Evolutionary conservation across 2,888 invertebrate species (phyloP).

Genomic region (Thysanoteuthis rhombus): DNA sequence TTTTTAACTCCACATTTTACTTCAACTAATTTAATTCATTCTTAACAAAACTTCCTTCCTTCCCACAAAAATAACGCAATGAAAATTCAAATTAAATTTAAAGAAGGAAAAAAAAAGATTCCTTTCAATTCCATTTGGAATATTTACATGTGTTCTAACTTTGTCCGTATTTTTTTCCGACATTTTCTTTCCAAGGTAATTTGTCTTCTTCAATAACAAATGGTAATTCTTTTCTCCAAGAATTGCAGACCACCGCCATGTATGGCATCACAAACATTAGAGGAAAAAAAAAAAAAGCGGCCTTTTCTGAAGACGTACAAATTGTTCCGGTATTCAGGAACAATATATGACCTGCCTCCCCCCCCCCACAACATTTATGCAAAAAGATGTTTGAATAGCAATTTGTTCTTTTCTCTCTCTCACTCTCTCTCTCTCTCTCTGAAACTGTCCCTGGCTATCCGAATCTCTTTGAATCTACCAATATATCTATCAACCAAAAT

Average conservation of each 20-base stretch:
- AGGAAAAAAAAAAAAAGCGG: neutral
- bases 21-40: neutral
- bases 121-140: neutral
- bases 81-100: neutral
- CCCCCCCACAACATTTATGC: neutral
- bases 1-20: neutral
- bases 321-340: neutral
- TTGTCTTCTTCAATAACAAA: neutral
- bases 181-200: neutral
- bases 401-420: neutral
- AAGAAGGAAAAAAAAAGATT: neutral
- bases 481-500: too few relatives aligned
- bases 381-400: neutral
- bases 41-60: neutral
- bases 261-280: neutral
- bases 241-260: neutral
- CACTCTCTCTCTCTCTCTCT: neutral
- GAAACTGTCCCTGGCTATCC: neutral
- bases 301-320: neutral
- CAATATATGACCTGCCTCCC: neutral
- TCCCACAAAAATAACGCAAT: too few relatives aligned
- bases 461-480: too few relatives aligned
- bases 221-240: neutral
- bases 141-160: neutral
- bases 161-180: neutral